Evolutionary conservation across 2,888 invertebrate species (phyloP).

Genomic region (Dicranocentrus wangi): DNA sequence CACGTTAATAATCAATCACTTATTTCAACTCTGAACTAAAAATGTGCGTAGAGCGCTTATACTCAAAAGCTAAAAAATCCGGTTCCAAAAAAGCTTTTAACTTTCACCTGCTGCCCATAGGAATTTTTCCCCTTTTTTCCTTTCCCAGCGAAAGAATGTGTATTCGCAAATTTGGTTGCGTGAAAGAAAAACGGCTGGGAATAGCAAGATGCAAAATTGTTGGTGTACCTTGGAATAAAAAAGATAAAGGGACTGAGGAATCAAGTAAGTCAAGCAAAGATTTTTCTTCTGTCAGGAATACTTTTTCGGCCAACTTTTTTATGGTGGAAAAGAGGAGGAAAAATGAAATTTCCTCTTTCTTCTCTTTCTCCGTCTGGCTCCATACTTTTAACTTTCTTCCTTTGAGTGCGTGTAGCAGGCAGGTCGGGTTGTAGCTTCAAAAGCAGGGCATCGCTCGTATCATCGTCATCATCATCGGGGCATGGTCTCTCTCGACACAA

Average conservation of each 20-base stretch:
- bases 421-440: not conserved
- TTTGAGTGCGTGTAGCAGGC: not conserved
- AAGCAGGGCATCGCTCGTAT: not conserved
- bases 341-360: not conserved
- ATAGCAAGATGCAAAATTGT: not conserved
- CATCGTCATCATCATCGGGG: not conserved
- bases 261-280: constrained; percentile 5
- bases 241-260: not conserved
- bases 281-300: not conserved
- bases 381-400: not conserved
- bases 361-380: not conserved
- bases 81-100: too few species aligned
- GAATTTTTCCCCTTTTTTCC: too few species aligned
- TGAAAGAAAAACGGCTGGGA: too few species aligned
- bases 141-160: too few species aligned
- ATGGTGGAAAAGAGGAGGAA: not conserved
- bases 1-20: too few species aligned
- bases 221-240: not conserved
- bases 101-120: too few species aligned
- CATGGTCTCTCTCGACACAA: not conserved
- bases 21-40: too few species aligned
- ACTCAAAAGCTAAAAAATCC: too few species aligned
- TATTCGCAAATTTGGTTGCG: too few species aligned
- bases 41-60: too few species aligned
- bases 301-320: not conserved